phyloP scores from a whole-genome alignment of 2,888 invertebrate species.

The Mechanitis mazaeus region DNA sequence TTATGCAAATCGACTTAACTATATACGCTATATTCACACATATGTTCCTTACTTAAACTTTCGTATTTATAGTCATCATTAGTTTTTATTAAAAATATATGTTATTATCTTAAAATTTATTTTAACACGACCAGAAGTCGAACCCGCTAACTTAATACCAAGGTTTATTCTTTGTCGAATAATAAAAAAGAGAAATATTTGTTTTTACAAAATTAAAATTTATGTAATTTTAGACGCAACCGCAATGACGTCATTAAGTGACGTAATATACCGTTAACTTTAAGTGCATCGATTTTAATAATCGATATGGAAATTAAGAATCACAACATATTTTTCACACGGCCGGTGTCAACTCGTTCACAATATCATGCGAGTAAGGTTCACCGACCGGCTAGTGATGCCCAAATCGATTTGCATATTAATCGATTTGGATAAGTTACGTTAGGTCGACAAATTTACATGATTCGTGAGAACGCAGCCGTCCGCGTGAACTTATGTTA shows the following conservation, averaged over 20 bases:
- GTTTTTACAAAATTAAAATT: too few relatives aligned
- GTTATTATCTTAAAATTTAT: too few relatives aligned
- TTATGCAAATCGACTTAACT: too few relatives aligned
- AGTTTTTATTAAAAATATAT: too few relatives aligned
- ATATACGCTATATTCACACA: too few relatives aligned
- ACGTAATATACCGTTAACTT: neutral
- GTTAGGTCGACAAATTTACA: conserved; percentile 76
- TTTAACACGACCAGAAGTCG: too few relatives aligned
- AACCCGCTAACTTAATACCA: too few relatives aligned
- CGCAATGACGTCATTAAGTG: neutral
- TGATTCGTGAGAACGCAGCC: conserved; percentile 73
- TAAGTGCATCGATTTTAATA: conserved; percentile 10
- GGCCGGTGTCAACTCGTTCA: conserved; percentile 82
- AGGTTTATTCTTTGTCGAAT: too few relatives aligned
- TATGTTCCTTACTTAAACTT: too few relatives aligned
- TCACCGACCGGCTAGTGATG: conserved; percentile 74
- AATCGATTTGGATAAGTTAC: conserved; percentile 75
- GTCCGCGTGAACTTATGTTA: conserved; percentile 74
- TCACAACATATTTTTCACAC: conserved; percentile 85
- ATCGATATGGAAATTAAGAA: conserved; percentile 38
- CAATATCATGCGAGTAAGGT: conserved; percentile 62
- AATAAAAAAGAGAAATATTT: too few relatives aligned
- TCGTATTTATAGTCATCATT: too few relatives aligned
- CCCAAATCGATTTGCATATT: conserved; percentile 72
- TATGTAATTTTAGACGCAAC: neutral